Base-by-base conservation (phyloP, 2,888 invertebrate species). In the Deilephila elpenor region DNA sequence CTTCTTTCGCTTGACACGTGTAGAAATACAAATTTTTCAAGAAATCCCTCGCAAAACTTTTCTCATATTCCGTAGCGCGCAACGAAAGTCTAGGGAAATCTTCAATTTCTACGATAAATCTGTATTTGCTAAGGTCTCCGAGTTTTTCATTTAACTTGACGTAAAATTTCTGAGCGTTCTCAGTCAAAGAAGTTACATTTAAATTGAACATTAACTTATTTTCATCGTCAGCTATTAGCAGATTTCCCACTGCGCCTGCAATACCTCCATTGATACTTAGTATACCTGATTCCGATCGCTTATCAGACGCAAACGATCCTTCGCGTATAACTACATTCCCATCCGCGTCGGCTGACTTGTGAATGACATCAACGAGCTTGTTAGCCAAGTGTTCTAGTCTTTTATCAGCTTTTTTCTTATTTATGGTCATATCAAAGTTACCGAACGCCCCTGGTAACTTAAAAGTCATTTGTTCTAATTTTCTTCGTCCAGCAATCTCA, bases 1-100 rank as follows among this genome's bases (percentile, higher is more conserved):
- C 25, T 5, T 64, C 62, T 56, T 51, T 51, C 5, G 72, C 62
- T 56, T 72, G 72, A n/a, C 20, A 5, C 19, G 72, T 72, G 29
- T 53, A 72, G 62, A 72, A 72, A 32, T 53, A 62, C 20, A 72
- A n/a, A 34, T 62, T 72, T 32, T 62, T 29, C 20, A 53, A 56
- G 51, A 72, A 64, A 29, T 72, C 56, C 5, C 34, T 34, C 11
- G 51, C 62, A 25, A 32, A 62, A 20, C 17, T 7, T 7, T 60
- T n/a, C 7, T 64, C 72, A 53, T 56, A 20, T 62, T 56, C 64
- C n/a, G 61, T 53, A 32, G 32, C 62, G 17, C 61, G 51, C 34
- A 72, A 53, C 34, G 53, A 32, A n/a, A 72, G 61, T 56, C 61
- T 72, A 3, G 64, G 72, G 20, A 72, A 53, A 17, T 53, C 25